Percentiles rank a stretch among this genome's conserved stretches.
phyloP scores from a whole-genome alignment of 64 coral and sea anemone species.

The Trachythela sp. region DNA sequence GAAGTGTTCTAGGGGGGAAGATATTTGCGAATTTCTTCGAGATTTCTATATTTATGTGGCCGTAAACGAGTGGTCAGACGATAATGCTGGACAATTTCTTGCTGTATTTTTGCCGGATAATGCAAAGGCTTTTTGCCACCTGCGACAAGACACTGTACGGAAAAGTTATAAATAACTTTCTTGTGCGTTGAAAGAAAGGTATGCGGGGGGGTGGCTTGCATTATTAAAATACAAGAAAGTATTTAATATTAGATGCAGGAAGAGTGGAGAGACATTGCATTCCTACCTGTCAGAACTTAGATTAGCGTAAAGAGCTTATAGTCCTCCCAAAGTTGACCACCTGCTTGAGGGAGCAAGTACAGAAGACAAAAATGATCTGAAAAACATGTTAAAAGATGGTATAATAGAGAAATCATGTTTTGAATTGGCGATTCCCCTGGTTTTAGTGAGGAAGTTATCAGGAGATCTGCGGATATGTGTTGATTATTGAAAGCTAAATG shows the following conservation, averaged over 20 bases:
- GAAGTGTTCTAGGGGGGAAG: too few species aligned
- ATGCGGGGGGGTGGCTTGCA: not conserved
- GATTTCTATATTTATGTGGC: conserved; percentile 38
- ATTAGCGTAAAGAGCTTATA: too few species aligned
- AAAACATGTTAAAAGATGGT: conserved; percentile 53
- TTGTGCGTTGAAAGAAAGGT: not conserved
- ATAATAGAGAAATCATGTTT: conserved; percentile 60
- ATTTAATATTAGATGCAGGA: not conserved
- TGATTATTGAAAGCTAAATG: conserved; percentile 41
- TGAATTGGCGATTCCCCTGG: conserved; percentile 56
- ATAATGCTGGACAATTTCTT: conserved; percentile 37
- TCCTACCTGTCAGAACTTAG: not conserved
- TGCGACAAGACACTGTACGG: conserved; percentile 29
- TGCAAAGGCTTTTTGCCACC: conserved; percentile 42
- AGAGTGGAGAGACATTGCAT: not conserved
- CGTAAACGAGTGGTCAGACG: conserved; percentile 32
- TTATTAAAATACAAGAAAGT: conserved; percentile 19
- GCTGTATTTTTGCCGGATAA: conserved; percentile 32
- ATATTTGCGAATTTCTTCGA: conserved; percentile 41
- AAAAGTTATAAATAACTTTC: conserved; percentile 30
- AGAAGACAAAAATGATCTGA: not conserved
- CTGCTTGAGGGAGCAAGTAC: not conserved
- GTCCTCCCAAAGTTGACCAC: not conserved
- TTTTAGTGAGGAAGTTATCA: conserved; percentile 57
- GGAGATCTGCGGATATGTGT: conserved; percentile 71